phyloP scores from a whole-genome alignment of 1,140 invertebrate species.

The Spodoptera frugiperda region DNA sequence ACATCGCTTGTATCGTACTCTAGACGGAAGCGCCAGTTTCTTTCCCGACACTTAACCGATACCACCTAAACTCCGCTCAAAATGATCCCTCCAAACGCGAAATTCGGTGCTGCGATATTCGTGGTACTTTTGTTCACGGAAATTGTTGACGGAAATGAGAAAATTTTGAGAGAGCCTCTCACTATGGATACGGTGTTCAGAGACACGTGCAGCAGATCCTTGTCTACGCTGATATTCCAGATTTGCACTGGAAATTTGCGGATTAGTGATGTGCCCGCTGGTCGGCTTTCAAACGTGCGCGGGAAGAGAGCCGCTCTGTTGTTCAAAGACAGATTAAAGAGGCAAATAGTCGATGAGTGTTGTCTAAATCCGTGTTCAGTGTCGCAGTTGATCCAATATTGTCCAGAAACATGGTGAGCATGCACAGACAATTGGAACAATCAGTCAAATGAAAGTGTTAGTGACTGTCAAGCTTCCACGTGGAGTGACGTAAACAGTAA shows the following conservation, averaged over 20 bases:
- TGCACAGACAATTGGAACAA: neutral
- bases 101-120: constrained; percentile 64
- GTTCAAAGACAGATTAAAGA: constrained; percentile 60
- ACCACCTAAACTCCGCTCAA: constrained; percentile 54
- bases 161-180: constrained; percentile 55
- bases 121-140: constrained; percentile 61
- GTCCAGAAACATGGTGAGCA: constrained; percentile 74
- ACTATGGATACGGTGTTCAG: constrained; percentile 65
- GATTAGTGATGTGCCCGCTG: constrained; percentile 58
- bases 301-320: constrained; percentile 64
- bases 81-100: constrained; percentile 65
- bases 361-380: constrained; percentile 70
- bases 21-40: constrained; percentile 77
- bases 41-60: constrained; percentile 52
- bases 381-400: constrained; percentile 73
- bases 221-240: constrained; percentile 64
- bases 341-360: constrained; percentile 70
- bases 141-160: constrained; percentile 51
- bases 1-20: constrained; percentile 64
- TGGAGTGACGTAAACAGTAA: constrained; percentile 27
- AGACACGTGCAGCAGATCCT: constrained; percentile 66
- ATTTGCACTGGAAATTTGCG: constrained; percentile 66
- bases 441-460: constrained; percentile 43
- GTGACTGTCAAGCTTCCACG: constrained; percentile 29
- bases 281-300: constrained; percentile 56